Conservation (phyloP, 2,797 vertebrate genomes). For the Protosalanx chinensis region DNA sequence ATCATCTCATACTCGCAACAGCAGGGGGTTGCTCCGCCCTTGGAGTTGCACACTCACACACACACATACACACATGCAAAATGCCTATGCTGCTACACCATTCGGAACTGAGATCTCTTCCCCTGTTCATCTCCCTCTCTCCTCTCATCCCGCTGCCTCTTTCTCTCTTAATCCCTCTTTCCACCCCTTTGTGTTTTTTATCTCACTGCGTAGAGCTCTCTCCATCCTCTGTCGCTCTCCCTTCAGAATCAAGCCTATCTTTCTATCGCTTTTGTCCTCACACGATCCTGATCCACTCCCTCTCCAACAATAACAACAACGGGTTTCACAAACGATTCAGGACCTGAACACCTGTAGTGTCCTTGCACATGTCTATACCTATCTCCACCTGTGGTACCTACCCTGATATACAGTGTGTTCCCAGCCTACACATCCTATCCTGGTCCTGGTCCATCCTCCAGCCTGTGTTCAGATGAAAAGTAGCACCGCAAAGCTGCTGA, state of each 20-base stretch:
- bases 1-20: conserved; percentile 25
- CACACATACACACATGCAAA: conserved; percentile 18
- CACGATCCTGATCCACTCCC: no score
- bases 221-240: neutral
- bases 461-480: no score
- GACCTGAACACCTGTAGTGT: neutral
- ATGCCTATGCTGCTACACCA: neutral
- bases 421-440: no score
- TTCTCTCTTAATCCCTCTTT: neutral
- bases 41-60: neutral
- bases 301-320: no score
- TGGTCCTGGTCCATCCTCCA: no score
- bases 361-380: neutral
- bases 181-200: neutral
- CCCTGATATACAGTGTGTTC: neutral
- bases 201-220: neutral
- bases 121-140: neutral
- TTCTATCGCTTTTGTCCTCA: no score
- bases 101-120: conserved; percentile 18
- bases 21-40: conserved; percentile 7
- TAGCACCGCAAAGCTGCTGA: neutral
- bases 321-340: no score
- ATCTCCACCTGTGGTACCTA: neutral
- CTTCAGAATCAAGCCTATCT: no score
- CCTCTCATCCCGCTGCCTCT: neutral